phyloP scores from a whole-genome alignment of 2,888 invertebrate species.

The Ditylenchus weischeri region DNA sequence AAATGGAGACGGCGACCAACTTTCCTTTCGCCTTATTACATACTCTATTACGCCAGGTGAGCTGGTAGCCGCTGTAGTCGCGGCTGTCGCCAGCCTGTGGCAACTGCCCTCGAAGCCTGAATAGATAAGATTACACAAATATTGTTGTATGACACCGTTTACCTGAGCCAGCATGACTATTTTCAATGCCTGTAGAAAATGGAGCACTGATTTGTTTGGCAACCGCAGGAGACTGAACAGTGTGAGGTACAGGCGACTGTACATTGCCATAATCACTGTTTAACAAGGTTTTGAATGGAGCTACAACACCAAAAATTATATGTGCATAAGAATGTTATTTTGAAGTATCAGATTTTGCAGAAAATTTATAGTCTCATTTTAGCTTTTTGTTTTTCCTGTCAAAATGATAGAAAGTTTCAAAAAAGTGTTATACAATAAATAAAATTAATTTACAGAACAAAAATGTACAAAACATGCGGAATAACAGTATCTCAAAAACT shows the following conservation, averaged over 20 bases:
- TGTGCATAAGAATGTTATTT: no score
- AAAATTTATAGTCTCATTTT: no score
- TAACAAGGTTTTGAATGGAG: slow-evolving; percentile 34
- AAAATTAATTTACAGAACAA: no score
- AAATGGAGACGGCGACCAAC: slow-evolving; percentile 4
- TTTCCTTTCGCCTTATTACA: slow-evolving; percentile 3
- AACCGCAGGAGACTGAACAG: background rate
- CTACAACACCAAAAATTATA: background rate
- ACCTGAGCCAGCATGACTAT: background rate
- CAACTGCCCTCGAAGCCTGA: slow-evolving; percentile 1
- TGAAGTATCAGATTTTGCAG: no score
- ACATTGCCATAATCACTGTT: slow-evolving; percentile 20
- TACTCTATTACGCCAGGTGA: slow-evolving; percentile 14
- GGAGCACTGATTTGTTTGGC: slow-evolving; percentile 1
- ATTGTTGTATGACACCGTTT: background rate
- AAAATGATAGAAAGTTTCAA: no score
- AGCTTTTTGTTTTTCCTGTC: no score
- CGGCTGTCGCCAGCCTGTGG: slow-evolving; percentile 8
- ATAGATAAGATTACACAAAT: background rate
- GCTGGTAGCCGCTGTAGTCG: slow-evolving; percentile 13
- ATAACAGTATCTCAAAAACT: no score
- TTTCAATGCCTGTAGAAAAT: background rate
- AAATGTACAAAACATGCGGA: no score
- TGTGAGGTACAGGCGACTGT: slow-evolving; percentile 1
- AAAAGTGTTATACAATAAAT: no score